Conservation (phyloP, 2,888 invertebrate species). For the Synergus laeviventris region DNA sequence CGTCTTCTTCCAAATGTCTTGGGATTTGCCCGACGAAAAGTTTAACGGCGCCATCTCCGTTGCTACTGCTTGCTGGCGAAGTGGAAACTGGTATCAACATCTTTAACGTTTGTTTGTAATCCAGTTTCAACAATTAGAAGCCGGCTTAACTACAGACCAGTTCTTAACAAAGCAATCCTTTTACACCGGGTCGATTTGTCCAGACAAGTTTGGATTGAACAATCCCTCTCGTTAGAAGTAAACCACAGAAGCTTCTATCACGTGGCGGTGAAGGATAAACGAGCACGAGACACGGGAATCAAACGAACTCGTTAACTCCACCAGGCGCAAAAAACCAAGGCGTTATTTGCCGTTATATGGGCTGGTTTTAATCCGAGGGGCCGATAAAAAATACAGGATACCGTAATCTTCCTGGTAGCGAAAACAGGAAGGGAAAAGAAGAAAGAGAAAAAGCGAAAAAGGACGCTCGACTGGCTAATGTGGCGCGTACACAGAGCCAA, state of each 20-base stretch:
- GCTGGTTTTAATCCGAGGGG: conserved; percentile 61
- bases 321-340: conserved; percentile 53
- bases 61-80: conserved; percentile 75
- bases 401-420: conserved; percentile 64
- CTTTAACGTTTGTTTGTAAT: conserved; percentile 39
- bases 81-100: conserved; percentile 73
- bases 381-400: conserved; percentile 66
- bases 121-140: not conserved
- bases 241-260: not conserved
- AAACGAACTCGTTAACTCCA: conserved; percentile 54
- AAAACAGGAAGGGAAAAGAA: conserved; percentile 52
- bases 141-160: not conserved
- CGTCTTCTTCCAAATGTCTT: conserved; percentile 90
- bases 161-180: conserved; percentile 47
- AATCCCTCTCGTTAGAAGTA: not conserved
- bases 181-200: conserved; percentile 12
- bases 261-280: not conserved
- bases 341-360: conserved; percentile 58
- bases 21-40: conserved; percentile 96
- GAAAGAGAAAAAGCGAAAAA: conserved; percentile 46
- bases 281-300: not conserved
- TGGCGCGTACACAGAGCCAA: conserved; percentile 54
- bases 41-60: conserved; percentile 83
- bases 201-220: conserved; percentile 35
- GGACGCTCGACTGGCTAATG: conserved; percentile 56